Conservation (phyloP, 1,140 invertebrate genomes). For the Papilio polyxenes region DNA sequence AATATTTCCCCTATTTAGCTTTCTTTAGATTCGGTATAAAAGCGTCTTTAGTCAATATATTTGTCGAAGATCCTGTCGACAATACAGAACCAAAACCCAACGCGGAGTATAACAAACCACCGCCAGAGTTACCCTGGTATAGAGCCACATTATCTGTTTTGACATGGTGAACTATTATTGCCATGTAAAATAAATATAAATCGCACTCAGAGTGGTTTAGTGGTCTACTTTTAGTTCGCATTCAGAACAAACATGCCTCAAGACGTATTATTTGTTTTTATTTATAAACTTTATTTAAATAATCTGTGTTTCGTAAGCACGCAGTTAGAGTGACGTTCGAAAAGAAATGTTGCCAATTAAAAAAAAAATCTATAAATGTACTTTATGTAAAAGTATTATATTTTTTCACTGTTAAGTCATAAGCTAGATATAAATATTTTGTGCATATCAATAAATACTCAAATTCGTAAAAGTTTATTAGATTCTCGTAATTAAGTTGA, state of each 20-base stretch:
- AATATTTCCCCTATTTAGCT: conserved; percentile 72
- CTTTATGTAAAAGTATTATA: no score
- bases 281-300: background rate
- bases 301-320: background rate
- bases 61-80: conserved; percentile 64
- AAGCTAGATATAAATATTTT: background rate
- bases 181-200: background rate
- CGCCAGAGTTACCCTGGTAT: conserved; percentile 53
- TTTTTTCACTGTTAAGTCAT: background rate
- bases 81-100: conserved; percentile 59
- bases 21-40: conserved; percentile 69
- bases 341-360: background rate
- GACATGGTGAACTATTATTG: background rate
- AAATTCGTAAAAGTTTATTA: background rate
- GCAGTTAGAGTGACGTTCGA: conserved; percentile 44
- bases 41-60: conserved; percentile 67
- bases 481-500: background rate
- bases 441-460: background rate
- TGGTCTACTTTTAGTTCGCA: background rate
- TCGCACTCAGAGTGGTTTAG: background rate
- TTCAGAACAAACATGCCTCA: background rate
- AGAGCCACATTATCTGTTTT: conserved; percentile 44
- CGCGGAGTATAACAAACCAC: conserved; percentile 58
- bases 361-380: conserved; percentile 12
- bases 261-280: background rate